Evolutionary conservation across 1,140 invertebrate species (phyloP).

Genomic region (Brachionus rubens): DNA sequence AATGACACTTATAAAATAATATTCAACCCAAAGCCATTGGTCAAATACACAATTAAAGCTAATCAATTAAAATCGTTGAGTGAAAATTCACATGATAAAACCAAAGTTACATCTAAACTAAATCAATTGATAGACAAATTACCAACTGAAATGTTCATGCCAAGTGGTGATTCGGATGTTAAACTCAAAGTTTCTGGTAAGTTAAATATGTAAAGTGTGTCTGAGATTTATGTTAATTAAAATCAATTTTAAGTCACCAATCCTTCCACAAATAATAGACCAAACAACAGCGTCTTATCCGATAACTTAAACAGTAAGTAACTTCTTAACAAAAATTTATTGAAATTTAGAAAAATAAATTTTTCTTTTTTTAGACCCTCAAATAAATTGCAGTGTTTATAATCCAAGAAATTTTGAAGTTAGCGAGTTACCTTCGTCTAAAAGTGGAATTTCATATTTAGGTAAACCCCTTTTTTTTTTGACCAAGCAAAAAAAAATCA

Average conservation of each 20-base stretch:
- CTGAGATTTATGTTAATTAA: too few species aligned
- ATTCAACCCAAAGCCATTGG: not conserved
- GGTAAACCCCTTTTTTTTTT: not conserved
- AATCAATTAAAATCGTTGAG: not conserved
- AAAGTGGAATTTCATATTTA: not conserved
- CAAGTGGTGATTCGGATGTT: not conserved
- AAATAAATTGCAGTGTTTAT: not conserved
- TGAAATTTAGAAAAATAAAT: not conserved
- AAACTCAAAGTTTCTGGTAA: not conserved
- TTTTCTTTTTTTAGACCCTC: not conserved
- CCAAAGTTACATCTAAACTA: slow-evolving; percentile 1
- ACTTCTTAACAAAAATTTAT: not conserved
- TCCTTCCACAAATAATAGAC: too few species aligned
- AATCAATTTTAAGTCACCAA: too few species aligned
- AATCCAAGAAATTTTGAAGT: slow-evolving; percentile 29
- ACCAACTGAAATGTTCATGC: not conserved
- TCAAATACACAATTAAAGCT: not conserved
- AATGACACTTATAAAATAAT: slow-evolving; percentile 6
- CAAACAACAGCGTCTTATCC: not conserved
- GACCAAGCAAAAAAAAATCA: too few species aligned
- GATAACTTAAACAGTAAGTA: not conserved
- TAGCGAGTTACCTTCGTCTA: not conserved
- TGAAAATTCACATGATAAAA: not conserved
- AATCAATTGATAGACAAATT: not conserved
- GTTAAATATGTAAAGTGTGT: too few species aligned